Percentiles rank a stretch among this genome's conserved stretches.
These are phyloP conservation scores for Eustalomyia histrio DNA, from an alignment of 2,888 invertebrate species.

Conservation along the genomic window DNA sequence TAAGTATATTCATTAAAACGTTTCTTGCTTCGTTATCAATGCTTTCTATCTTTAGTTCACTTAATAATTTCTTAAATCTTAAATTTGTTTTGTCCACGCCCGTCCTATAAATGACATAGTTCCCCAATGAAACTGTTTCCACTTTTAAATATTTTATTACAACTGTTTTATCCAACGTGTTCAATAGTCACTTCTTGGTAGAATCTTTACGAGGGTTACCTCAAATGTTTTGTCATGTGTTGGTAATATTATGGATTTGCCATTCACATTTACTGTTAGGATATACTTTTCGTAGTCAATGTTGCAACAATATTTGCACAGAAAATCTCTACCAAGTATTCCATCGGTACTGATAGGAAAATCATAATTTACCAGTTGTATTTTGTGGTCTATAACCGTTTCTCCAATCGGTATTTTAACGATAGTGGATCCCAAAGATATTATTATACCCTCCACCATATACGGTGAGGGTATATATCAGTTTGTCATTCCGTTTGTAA, in stretches of 20 bases:
- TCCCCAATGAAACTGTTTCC: too few relatives aligned
- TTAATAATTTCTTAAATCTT: too few relatives aligned
- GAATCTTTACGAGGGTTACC: neutral
- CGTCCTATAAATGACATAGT: too few relatives aligned
- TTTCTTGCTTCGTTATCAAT: neutral
- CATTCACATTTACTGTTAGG: neutral
- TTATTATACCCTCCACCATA: too few relatives aligned
- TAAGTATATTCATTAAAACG: too few relatives aligned
- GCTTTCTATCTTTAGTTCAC: neutral
- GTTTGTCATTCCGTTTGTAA: too few relatives aligned
- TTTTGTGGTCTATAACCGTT: neutral
- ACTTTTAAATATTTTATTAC: too few relatives aligned
- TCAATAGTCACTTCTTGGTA: too few relatives aligned
- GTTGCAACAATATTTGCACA: conserved; percentile 20
- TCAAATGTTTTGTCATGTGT: neutral
- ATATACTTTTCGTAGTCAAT: conserved; percentile 40
- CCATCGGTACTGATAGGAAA: conserved; percentile 40
- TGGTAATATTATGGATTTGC: neutral
- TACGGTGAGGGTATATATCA: too few relatives aligned
- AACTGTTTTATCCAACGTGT: too few relatives aligned
- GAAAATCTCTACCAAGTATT: conserved; percentile 39
- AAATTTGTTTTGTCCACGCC: too few relatives aligned
- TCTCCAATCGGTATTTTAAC: conserved; percentile 11
- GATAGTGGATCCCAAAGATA: conserved; percentile 8
- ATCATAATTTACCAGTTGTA: conserved; percentile 24